Evolutionary conservation across 2,888 invertebrate species (phyloP).

Genomic region (Melinaea menophilus): DNA sequence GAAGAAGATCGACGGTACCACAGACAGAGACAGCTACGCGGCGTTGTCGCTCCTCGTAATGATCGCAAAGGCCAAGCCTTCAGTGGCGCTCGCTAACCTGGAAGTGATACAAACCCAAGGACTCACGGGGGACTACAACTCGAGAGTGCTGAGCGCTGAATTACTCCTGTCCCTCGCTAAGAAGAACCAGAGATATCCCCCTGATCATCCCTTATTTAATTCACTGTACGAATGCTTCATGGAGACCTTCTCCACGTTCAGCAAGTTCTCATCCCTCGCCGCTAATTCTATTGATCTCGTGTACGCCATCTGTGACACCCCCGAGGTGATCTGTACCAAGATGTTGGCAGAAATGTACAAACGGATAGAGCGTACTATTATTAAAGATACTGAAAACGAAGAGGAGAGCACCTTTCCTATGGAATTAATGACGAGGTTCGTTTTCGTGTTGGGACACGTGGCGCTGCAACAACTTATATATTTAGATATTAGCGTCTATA

Average conservation of each 20-base stretch:
- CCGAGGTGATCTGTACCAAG: constrained; percentile 72
- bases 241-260: constrained; percentile 66
- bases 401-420: constrained; percentile 56
- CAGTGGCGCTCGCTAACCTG: constrained; percentile 82
- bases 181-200: constrained; percentile 61
- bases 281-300: constrained; percentile 73
- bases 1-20: constrained; percentile 82
- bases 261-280: constrained; percentile 73
- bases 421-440: constrained; percentile 72
- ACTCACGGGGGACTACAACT: constrained; percentile 75
- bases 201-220: constrained; percentile 57
- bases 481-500: constrained; percentile 89
- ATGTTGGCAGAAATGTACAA: constrained; percentile 69
- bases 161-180: constrained; percentile 57
- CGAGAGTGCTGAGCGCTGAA: constrained; percentile 57
- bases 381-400: constrained; percentile 51
- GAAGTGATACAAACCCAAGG: constrained; percentile 85
- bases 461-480: constrained; percentile 88
- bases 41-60: constrained; percentile 88
- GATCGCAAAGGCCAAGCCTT: constrained; percentile 79
- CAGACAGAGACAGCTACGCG: constrained; percentile 83
- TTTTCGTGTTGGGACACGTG: constrained; percentile 85
- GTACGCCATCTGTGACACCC: constrained; percentile 78
- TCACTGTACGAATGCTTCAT: constrained; percentile 61
- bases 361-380: constrained; percentile 60